A percentile compares a stretch with the other conserved stretches of the same genome.
These are phyloP conservation scores for Thamnaconus septentrionalis DNA, from an alignment of 2,113 vertebrate genomes.

Conservation along the genomic window DNA sequence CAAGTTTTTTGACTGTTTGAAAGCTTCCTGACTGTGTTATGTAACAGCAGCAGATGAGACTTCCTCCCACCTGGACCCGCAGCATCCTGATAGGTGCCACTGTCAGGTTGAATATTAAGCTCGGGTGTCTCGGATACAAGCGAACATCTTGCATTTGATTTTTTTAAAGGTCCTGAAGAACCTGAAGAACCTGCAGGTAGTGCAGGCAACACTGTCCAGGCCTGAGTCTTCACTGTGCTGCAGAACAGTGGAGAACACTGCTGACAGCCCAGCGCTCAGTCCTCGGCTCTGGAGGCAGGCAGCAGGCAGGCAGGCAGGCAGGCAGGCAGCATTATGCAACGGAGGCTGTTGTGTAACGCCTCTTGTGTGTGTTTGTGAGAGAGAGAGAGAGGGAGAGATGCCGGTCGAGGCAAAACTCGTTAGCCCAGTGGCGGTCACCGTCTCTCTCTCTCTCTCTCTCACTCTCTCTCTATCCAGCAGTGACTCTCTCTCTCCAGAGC, in stretches of 20 bases:
- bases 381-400: constrained; percentile 22
- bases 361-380: constrained; percentile 54
- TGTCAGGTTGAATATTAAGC: constrained; percentile 44
- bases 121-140: constrained; percentile 7
- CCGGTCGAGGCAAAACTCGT: constrained; percentile 59
- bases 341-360: constrained; percentile 60
- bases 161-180: neutral
- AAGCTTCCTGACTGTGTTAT: constrained; percentile 20
- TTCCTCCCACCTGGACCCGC: constrained; percentile 18
- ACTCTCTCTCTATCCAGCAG: no score
- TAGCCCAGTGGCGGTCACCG: constrained; percentile 14
- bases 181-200: neutral
- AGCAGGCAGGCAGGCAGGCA: no score
- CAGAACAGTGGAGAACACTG: constrained; percentile 9
- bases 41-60: constrained; percentile 19
- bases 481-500: no score
- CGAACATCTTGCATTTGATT: neutral
- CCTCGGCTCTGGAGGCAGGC: constrained; percentile 27
- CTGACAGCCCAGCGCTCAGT: constrained; percentile 46
- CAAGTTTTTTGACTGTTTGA: no score
- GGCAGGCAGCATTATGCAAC: constrained; percentile 60
- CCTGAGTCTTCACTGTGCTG: neutral
- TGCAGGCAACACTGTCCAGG: neutral
- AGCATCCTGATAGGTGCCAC: constrained; percentile 25
- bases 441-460: constrained; percentile 9